These are phyloP conservation scores for Cryptoleucopteryx plumbea DNA, from an alignment of 2,113 vertebrate species.

Conservation along the genomic window DNA sequence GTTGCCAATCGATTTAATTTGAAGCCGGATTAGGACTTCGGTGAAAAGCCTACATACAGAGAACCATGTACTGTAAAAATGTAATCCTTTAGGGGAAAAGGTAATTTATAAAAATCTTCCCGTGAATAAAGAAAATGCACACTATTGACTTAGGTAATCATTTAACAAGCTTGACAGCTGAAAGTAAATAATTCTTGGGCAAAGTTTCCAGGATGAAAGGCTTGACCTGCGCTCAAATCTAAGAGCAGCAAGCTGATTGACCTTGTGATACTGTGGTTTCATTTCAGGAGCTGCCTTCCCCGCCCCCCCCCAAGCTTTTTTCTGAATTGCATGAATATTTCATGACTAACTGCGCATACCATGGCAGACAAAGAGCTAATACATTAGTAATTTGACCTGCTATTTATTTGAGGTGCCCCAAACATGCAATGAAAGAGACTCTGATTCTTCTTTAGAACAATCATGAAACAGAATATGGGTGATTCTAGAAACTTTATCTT, in stretches of 20 bases:
- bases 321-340: constrained; percentile 52
- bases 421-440: constrained; percentile 1
- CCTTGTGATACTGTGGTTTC: background rate
- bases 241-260: background rate
- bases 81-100: background rate
- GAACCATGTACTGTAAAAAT: constrained; percentile 30
- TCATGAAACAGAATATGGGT: constrained; percentile 11
- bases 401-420: constrained; percentile 41
- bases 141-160: constrained; percentile 9
- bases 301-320: background rate
- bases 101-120: background rate
- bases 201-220: constrained; percentile 51
- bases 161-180: constrained; percentile 33
- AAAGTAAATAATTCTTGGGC: constrained; percentile 25
- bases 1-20: background rate
- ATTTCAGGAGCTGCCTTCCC: background rate
- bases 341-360: constrained; percentile 7
- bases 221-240: background rate
- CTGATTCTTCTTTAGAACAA: constrained; percentile 1
- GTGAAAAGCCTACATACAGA: constrained; percentile 23
- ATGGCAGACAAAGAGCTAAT: constrained; percentile 57
- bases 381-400: constrained; percentile 46
- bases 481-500: constrained; percentile 49
- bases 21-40: background rate
- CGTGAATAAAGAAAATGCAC: background rate